Conservation (phyloP, 2,113 vertebrate species). For the Ptilorrhoa leucosticta region DNA sequence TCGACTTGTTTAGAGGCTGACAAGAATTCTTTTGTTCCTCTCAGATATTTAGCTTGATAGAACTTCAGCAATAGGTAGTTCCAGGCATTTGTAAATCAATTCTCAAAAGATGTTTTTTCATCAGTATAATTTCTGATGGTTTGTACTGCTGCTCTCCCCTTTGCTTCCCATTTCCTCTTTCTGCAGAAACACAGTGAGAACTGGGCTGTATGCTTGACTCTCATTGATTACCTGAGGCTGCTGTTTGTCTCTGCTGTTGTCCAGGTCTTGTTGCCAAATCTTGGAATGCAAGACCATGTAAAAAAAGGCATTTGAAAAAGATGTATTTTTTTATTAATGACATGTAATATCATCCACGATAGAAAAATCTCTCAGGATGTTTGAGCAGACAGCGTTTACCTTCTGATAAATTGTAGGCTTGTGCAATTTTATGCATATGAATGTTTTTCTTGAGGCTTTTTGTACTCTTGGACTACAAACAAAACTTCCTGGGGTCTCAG, state of each 20-base stretch:
- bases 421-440: neutral
- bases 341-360: accelerated
- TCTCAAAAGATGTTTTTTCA: neutral
- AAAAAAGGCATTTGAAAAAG: neutral
- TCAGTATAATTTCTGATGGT: neutral
- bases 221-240: neutral
- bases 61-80: neutral
- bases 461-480: neutral
- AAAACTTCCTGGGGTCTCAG: neutral
- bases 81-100: neutral
- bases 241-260: neutral
- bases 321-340: neutral
- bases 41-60: neutral
- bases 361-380: neutral
- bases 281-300: neutral
- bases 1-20: neutral
- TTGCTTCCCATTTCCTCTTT: neutral
- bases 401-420: neutral
- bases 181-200: neutral
- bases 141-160: neutral
- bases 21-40: neutral
- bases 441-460: neutral
- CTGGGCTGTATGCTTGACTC: neutral
- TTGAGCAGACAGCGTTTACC: neutral
- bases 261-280: neutral